Evolutionary conservation across 2,113 vertebrate genomes (phyloP), one percentile per base, ranked within the genome.

Genomic region (Diphyllodes magnificus): DNA sequence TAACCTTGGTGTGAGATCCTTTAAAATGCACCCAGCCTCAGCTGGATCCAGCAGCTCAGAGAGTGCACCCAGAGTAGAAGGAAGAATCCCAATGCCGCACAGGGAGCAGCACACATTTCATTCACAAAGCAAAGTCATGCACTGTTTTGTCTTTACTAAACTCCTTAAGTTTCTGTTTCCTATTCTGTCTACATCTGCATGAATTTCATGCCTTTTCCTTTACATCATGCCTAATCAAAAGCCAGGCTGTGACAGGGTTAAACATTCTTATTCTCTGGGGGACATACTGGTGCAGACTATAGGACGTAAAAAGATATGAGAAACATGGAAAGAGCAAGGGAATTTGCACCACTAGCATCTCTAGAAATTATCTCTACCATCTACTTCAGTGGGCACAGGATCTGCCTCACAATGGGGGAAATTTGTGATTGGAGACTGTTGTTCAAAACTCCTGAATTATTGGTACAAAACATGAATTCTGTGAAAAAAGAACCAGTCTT

Each of bases 381-480:
- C 60, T 63, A 8, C 24, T 66, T 76, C 24, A 37, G 22, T 28
- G n/a, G 23, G n/a, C 21, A 44, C 35, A 27, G 16, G 10, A 13
- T 49, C 40, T 82, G 25, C 19, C 20, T 76, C 39, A 44, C 30
- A 66, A 6, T 28, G 33, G 21, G 20, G 35, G 39, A 77, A 27
- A 63, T 27, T 15, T 73, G 5, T 39, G 44, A 82, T 4, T 23
- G 15, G 10, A 88, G n/a, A 42, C 10, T 70, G 4, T 14, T 7
- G 19, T 11, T 18, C 19, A 35, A 72, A 89, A 30, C 3, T 69
- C 28, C 37, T 7, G 4, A 80, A 28, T 23, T 80, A 25, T 14
- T 0, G 4, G 15, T 42, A 45, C 0, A 2, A 78, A 84, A 51
- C 4, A 27, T 0, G 1, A 86, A 79, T 35, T 12, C 17, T 47